A percentile compares a stretch with the other conserved stretches of the same genome.
Conservation (phyloP, 2,888 invertebrate species). For the Mythimna loreyi region DNA sequence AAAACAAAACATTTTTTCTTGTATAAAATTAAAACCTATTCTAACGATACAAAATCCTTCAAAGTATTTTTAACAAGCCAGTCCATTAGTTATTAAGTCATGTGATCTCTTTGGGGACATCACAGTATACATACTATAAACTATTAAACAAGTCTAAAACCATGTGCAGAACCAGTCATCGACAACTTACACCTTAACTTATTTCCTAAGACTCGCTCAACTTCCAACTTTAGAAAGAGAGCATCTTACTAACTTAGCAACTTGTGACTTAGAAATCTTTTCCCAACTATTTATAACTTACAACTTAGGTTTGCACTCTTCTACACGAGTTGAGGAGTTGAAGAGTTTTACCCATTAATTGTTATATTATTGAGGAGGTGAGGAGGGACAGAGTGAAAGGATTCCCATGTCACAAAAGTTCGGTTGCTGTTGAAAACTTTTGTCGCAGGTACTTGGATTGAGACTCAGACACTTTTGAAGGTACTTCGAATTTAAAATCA, state of each 20-base stretch:
- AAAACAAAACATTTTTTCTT: too few species aligned
- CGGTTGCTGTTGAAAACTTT: constrained; percentile 69
- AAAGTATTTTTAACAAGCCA: too few species aligned
- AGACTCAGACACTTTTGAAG: constrained; percentile 44
- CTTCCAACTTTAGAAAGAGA: constrained; percentile 39
- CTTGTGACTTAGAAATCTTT: constrained; percentile 63
- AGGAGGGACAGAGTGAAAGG: constrained; percentile 69
- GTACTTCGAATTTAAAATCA: constrained; percentile 62
- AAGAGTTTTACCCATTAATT: constrained; percentile 66
- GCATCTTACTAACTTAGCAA: constrained; percentile 59
- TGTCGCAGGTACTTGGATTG: constrained; percentile 62
- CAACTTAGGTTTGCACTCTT: constrained; percentile 59
- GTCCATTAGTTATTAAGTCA: too few species aligned
- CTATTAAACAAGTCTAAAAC: constrained; percentile 12
- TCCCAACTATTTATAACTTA: constrained; percentile 58
- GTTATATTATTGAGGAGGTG: constrained; percentile 60
- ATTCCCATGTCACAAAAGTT: constrained; percentile 77
- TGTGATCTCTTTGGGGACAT: too few species aligned
- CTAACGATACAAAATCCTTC: too few species aligned
- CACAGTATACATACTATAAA: too few species aligned
- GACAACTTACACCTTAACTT: constrained; percentile 42
- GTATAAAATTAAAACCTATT: too few species aligned
- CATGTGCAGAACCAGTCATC: constrained; percentile 35
- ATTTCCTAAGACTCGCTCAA: constrained; percentile 37
- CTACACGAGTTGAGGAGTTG: constrained; percentile 48